Evolutionary conservation across 2,797 vertebrate species (phyloP).

Genomic region (Coendou prehensilis): DNA sequence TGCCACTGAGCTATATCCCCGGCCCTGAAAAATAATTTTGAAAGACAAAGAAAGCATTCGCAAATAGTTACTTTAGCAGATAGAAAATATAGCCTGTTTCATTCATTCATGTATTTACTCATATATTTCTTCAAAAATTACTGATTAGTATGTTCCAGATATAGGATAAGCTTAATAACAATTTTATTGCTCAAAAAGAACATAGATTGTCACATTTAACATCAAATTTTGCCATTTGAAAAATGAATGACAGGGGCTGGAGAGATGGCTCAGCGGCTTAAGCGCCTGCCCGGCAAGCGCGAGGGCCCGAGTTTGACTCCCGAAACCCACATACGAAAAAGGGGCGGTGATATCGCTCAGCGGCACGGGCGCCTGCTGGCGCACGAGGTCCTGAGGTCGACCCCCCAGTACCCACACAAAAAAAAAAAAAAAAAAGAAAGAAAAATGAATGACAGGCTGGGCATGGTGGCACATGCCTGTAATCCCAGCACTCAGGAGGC

Average conservation of each 20-base stretch:
- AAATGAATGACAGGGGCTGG: background rate
- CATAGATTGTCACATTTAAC: background rate
- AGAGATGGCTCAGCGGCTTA: too few species aligned
- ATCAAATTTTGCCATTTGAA: background rate
- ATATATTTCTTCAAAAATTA: background rate
- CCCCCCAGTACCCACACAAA: too few species aligned
- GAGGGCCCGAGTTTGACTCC: too few species aligned
- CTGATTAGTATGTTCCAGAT: background rate
- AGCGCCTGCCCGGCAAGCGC: too few species aligned
- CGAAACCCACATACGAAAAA: too few species aligned
- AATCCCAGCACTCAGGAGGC: too few species aligned
- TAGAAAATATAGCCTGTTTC: slow-evolving; percentile 18
- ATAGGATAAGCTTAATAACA: background rate
- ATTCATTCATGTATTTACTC: background rate
- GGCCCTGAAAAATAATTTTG: background rate
- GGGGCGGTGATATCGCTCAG: too few species aligned
- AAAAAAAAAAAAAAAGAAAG: too few species aligned
- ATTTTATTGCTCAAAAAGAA: background rate
- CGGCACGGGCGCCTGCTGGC: too few species aligned
- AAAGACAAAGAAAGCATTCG: background rate
- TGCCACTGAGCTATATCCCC: too few species aligned
- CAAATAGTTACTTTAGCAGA: background rate
- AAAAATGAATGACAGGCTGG: background rate
- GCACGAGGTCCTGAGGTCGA: too few species aligned
- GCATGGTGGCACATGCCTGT: too few species aligned